Evolutionary conservation across 2,113 vertebrate genomes (phyloP).

Genomic region (Periophthalmodon schlosseri): DNA sequence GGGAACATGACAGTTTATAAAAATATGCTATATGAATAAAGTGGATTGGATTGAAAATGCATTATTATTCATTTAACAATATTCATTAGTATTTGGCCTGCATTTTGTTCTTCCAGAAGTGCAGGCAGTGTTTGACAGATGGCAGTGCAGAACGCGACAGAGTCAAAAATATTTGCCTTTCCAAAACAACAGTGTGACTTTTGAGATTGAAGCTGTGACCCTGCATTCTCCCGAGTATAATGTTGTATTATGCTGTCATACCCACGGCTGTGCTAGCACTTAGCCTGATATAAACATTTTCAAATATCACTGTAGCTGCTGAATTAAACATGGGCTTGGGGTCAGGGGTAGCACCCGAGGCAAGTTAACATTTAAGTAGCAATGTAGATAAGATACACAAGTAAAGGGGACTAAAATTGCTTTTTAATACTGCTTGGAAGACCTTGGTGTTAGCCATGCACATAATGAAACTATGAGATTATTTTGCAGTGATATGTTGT

Average conservation of each 20-base stretch:
- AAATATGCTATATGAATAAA: no score
- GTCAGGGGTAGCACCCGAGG: neutral
- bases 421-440: no score
- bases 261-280: neutral
- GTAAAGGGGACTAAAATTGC: neutral
- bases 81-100: neutral
- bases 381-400: neutral
- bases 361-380: neutral
- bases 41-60: neutral
- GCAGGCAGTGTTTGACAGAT: neutral
- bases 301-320: neutral
- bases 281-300: neutral
- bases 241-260: neutral
- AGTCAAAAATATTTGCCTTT: neutral
- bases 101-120: neutral
- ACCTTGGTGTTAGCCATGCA: no score
- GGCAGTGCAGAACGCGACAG: neutral
- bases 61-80: neutral
- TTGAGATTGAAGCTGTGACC: conserved; percentile 6
- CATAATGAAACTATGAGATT: no score
- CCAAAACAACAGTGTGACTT: neutral
- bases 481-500: no score
- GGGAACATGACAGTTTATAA: no score
- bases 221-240: neutral
- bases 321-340: conserved; percentile 3